Evolutionary conservation across 2,113 vertebrate species (phyloP).

Genomic region (Siniperca knerii): DNA sequence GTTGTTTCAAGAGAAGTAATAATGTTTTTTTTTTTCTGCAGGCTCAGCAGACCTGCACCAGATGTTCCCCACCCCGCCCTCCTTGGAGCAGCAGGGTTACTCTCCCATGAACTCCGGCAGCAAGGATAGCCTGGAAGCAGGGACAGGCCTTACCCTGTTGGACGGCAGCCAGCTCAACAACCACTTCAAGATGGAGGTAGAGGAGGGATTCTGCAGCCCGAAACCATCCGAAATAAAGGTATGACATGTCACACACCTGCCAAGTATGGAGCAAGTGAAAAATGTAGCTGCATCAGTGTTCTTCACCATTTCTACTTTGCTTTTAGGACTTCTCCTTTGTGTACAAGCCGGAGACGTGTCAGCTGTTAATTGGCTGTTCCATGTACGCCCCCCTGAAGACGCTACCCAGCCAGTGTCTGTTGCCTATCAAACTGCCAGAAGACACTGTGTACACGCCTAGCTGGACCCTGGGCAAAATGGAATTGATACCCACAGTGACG

Average conservation of each 20-base stretch:
- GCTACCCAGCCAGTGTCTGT: slow-evolving; percentile 95
- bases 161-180: slow-evolving; percentile 89
- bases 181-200: slow-evolving; percentile 97
- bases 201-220: slow-evolving; percentile 98
- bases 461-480: slow-evolving; percentile 96
- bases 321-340: slow-evolving; percentile 97
- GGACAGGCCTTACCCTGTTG: slow-evolving; percentile 90
- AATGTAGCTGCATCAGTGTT: background rate
- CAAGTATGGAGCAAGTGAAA: background rate
- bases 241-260: slow-evolving; percentile 7
- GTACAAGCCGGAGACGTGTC: slow-evolving; percentile 93
- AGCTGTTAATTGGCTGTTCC: slow-evolving; percentile 92
- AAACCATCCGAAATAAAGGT: slow-evolving; percentile 98
- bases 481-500: slow-evolving; percentile 91
- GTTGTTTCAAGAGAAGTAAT: slow-evolving; percentile 17
- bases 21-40: slow-evolving; percentile 59
- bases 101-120: slow-evolving; percentile 98
- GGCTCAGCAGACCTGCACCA: slow-evolving; percentile 97
- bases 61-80: slow-evolving; percentile 99
- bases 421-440: slow-evolving; percentile 93
- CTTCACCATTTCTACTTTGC: slow-evolving; percentile 24
- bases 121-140: slow-evolving; percentile 93
- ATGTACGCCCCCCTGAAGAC: slow-evolving; percentile 97
- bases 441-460: slow-evolving; percentile 95
- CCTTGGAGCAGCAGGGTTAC: slow-evolving; percentile 96